Evolutionary conservation across 2,797 vertebrate genomes (phyloP).

Genomic region (Periparus ater): DNA sequence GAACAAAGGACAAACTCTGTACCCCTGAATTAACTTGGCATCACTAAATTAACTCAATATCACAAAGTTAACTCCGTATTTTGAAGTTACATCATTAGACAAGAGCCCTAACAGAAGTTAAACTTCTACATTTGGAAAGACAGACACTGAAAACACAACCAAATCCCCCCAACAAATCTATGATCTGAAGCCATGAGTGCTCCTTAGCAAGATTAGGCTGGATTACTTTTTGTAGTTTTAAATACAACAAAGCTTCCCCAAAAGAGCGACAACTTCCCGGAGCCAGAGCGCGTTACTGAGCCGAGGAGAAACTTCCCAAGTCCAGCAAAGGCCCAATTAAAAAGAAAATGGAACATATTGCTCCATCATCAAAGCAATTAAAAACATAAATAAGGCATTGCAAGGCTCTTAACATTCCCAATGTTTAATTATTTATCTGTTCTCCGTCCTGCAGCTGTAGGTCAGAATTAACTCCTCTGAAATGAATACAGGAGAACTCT

Average conservation of each 20-base stretch:
- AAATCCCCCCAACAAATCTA: constrained; percentile 17
- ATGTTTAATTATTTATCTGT: constrained; percentile 62
- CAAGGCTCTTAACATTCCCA: background rate
- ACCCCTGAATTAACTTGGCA: background rate
- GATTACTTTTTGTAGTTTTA: constrained; percentile 59
- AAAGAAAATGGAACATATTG: constrained; percentile 50
- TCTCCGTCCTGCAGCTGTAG: constrained; percentile 43
- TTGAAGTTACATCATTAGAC: background rate
- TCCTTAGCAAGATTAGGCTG: constrained; percentile 50
- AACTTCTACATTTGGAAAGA: background rate
- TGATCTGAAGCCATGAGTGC: constrained; percentile 47
- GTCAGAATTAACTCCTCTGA: constrained; percentile 64
- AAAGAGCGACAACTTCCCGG: background rate
- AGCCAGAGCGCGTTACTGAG: background rate
- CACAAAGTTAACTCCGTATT: background rate
- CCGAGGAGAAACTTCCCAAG: background rate
- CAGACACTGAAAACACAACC: background rate
- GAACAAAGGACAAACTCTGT: background rate
- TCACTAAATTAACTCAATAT: background rate
- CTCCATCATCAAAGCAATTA: constrained; percentile 67
- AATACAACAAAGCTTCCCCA: constrained; percentile 43
- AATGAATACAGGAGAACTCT: constrained; percentile 61
- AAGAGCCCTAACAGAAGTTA: background rate
- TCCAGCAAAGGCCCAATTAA: constrained; percentile 37
- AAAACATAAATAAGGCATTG: constrained; percentile 53